Percentiles rank a stretch among this genome's conserved stretches.
Evolutionary conservation across 2,888 invertebrate genomes (phyloP).

Genomic region (Meiosimyza decipiens): DNA sequence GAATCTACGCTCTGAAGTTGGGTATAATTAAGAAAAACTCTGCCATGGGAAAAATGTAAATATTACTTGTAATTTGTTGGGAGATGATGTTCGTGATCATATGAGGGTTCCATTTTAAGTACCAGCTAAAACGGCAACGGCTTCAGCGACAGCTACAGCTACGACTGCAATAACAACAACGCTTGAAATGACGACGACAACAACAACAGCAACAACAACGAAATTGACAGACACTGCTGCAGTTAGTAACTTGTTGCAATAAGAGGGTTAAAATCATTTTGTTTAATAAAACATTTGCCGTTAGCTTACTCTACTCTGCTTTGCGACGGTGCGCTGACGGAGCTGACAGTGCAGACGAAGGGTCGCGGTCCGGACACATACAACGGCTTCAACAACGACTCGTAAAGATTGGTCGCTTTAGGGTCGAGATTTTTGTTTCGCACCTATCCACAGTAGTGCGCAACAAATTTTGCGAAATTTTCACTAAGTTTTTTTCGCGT

Average conservation of each 20-base stretch:
- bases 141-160: slow-evolving; percentile 36
- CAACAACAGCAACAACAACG: slow-evolving; percentile 11
- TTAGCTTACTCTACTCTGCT: slow-evolving; percentile 53
- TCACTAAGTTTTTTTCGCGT: no score
- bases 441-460: slow-evolving; percentile 52
- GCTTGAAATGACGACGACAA: slow-evolving; percentile 30
- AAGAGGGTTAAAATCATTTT: slow-evolving; percentile 64
- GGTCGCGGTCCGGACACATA: slow-evolving; percentile 4
- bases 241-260: slow-evolving; percentile 39
- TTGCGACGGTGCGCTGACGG: slow-evolving; percentile 21
- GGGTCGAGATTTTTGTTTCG: slow-evolving; percentile 6
- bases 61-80: slow-evolving; percentile 68
- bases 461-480: slow-evolving; percentile 40
- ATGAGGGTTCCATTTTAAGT: slow-evolving; percentile 66
- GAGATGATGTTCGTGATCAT: slow-evolving; percentile 67
- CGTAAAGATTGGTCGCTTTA: slow-evolving; percentile 41
- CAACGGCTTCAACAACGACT: background rate
- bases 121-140: slow-evolving; percentile 39
- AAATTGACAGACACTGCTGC: slow-evolving; percentile 27
- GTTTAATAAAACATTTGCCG: slow-evolving; percentile 64
- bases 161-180: slow-evolving; percentile 43
- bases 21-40: slow-evolving; percentile 59
- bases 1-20: slow-evolving; percentile 60
- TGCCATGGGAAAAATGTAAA: slow-evolving; percentile 65
- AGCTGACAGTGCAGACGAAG: slow-evolving; percentile 10